These are phyloP conservation scores for Aurelia sp. DNA, from an alignment of 30 jellyfish, hydroid and myxozoan genomes.

Conservation along the genomic window DNA sequence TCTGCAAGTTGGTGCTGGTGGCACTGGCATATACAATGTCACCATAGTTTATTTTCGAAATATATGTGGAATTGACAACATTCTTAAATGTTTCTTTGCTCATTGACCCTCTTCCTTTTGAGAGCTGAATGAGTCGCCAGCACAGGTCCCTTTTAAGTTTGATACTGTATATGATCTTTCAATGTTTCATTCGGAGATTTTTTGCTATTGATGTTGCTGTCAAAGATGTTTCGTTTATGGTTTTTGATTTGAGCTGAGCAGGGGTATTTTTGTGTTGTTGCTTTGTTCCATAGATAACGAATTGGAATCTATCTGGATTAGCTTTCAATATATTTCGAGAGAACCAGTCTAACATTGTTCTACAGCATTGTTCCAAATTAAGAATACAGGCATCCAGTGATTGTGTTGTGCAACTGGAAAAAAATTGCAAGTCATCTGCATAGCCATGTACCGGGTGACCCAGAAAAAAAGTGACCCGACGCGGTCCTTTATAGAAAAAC, in stretches of 20 bases:
- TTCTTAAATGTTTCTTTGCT: too few species aligned
- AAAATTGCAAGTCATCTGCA: conserved; percentile 9
- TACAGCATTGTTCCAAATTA: conserved; percentile 10
- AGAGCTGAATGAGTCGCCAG: conserved; percentile 5
- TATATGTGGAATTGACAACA: too few species aligned
- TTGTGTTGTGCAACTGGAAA: not conserved
- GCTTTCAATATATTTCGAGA: not conserved
- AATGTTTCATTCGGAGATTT: not conserved
- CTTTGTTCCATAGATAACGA: not conserved
- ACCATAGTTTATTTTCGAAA: too few species aligned
- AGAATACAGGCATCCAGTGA: conserved; percentile 5
- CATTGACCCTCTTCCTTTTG: not conserved
- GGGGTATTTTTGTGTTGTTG: too few species aligned
- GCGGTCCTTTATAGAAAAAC: too few species aligned
- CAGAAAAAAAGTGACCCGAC: too few species aligned
- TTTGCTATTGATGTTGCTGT: not conserved
- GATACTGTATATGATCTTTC: conserved; percentile 15
- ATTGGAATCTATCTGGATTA: conserved; percentile 3
- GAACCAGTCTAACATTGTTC: not conserved
- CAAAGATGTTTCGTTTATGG: conserved; percentile 6
- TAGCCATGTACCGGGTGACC: conserved; percentile 22
- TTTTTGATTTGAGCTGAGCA: conserved; percentile 10
- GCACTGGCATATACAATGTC: too few species aligned
- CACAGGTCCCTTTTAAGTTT: not conserved
- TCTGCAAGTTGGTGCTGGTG: too few species aligned